These are phyloP conservation scores for Caenorhabditis parvicauda DNA, from an alignment of 2,888 invertebrate species.

Conservation along the genomic window DNA sequence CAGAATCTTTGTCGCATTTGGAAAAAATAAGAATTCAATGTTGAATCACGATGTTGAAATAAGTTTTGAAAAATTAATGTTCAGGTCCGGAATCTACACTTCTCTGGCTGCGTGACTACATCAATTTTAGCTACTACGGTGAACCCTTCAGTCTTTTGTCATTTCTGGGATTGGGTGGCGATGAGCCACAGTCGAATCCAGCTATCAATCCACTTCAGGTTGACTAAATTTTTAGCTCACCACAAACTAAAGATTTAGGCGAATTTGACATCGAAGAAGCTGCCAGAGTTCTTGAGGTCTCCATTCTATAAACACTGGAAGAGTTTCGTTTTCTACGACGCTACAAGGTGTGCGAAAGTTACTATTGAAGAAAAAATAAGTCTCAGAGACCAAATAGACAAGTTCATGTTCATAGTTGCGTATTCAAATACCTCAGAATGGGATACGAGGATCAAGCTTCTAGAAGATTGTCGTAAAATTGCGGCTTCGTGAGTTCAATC, in stretches of 20 bases:
- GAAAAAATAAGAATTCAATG: background rate
- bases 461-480: slow-evolving; percentile 56
- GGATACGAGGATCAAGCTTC: slow-evolving; percentile 56
- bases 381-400: slow-evolving; percentile 28
- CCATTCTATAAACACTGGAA: slow-evolving; percentile 59
- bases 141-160: slow-evolving; percentile 32
- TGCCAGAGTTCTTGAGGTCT: slow-evolving; percentile 48
- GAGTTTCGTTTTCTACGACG: slow-evolving; percentile 38
- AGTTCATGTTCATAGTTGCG: slow-evolving; percentile 56
- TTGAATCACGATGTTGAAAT: background rate
- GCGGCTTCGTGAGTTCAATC: slow-evolving; percentile 14
- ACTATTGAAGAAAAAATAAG: background rate
- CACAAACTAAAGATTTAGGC: slow-evolving; percentile 12
- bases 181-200: slow-evolving; percentile 19
- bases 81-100: slow-evolving; percentile 46
- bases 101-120: slow-evolving; percentile 58
- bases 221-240: background rate
- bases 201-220: slow-evolving; percentile 30
- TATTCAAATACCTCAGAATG: slow-evolving; percentile 55
- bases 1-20: background rate
- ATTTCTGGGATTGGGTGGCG: slow-evolving; percentile 13
- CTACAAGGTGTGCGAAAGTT: slow-evolving; percentile 2
- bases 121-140: slow-evolving; percentile 42
- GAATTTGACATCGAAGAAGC: slow-evolving; percentile 34
- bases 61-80: background rate